phyloP scores from a whole-genome alignment of 2,797 vertebrate species.

The Pampus argenteus region DNA sequence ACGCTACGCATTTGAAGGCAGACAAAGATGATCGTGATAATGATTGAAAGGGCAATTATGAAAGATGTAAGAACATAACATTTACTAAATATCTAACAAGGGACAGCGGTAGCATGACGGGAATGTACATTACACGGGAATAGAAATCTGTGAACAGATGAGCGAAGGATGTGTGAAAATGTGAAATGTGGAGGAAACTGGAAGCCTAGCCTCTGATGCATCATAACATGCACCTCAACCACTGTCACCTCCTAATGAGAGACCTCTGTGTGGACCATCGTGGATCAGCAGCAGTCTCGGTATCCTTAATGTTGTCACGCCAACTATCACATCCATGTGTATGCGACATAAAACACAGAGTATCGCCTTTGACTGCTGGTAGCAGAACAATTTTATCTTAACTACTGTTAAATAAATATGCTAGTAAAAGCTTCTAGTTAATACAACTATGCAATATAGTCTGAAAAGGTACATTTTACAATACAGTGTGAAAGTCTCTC shows the following conservation, averaged over 20 bases:
- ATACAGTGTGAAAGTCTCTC: too few species aligned
- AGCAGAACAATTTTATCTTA: neutral
- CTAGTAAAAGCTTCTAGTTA: neutral
- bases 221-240: slow-evolving; percentile 60
- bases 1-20: neutral
- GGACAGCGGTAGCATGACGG: neutral
- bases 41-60: slow-evolving; percentile 17
- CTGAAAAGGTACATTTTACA: neutral
- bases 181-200: slow-evolving; percentile 10
- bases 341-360: slow-evolving; percentile 5
- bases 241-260: slow-evolving; percentile 73
- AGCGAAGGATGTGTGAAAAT: slow-evolving; percentile 24
- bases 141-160: slow-evolving; percentile 6
- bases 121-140: slow-evolving; percentile 10
- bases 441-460: neutral
- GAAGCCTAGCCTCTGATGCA: too few species aligned
- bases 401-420: neutral
- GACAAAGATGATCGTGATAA: neutral
- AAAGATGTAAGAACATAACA: neutral
- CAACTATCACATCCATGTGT: slow-evolving; percentile 26
- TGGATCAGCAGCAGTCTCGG: slow-evolving; percentile 48
- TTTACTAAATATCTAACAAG: slow-evolving; percentile 17
- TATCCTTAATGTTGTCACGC: slow-evolving; percentile 33
- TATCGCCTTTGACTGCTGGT: neutral
- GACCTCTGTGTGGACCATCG: slow-evolving; percentile 52